Evolutionary conservation across 2,113 vertebrate species (phyloP).

Genomic region (Cromileptes altivelis): DNA sequence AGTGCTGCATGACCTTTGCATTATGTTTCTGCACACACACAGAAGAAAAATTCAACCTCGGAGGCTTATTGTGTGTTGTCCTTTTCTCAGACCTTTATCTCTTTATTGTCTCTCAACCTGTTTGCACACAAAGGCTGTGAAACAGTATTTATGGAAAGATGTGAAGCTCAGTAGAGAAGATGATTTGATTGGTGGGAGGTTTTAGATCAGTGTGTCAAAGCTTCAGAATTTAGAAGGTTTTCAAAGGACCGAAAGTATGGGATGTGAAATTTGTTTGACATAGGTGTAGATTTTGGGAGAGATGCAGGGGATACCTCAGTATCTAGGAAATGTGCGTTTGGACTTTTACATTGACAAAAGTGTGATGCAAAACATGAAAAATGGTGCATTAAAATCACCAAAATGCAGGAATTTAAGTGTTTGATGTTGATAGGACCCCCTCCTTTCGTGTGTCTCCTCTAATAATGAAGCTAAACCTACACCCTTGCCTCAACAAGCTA

Average conservation of each 20-base stretch:
- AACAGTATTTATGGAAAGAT: not conserved
- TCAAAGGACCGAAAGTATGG: not conserved
- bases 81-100: conserved; percentile 15
- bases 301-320: too few species aligned
- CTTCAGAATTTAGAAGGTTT: not conserved
- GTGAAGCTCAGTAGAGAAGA: not conserved
- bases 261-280: not conserved
- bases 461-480: too few species aligned
- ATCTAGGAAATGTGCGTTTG: too few species aligned
- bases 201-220: not conserved
- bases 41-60: conserved; percentile 35
- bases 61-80: conserved; percentile 23
- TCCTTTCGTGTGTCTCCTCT: too few species aligned
- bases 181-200: not conserved
- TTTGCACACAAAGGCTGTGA: not conserved
- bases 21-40: conserved; percentile 20
- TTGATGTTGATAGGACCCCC: too few species aligned
- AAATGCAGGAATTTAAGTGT: too few species aligned
- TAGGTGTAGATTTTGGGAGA: too few species aligned
- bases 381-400: too few species aligned
- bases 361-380: too few species aligned
- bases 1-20: conserved; percentile 77
- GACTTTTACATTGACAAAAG: too few species aligned
- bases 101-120: not conserved
- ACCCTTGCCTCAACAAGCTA: not conserved